Base-by-base conservation (phyloP, 2,113 vertebrate species). In the Phyllopteryx taeniolatus region DNA sequence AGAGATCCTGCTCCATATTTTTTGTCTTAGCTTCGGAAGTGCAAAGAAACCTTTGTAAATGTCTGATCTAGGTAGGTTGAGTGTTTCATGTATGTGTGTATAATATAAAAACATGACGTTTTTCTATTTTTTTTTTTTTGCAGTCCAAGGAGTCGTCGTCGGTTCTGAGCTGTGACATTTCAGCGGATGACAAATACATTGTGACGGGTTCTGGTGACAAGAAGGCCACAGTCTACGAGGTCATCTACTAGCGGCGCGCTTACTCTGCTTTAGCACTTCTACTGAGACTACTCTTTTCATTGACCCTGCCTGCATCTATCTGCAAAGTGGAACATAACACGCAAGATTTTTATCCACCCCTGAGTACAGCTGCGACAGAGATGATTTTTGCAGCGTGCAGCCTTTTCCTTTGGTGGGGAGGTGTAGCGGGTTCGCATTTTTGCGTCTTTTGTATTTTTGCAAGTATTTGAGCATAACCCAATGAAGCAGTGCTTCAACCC, bases 81-180 rank as follows among this genome's bases (percentile, higher is more conserved):
- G 11, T 27, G 22, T 27, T 8, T 56, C 9, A 17, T 27, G 7
- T 31, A 35, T 39, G 8, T 51, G 4, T 13, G 53, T 53, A 15
- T 9, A 65, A 13, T 22, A 15, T 42, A 0, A 19, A 39, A 46
- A 31, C 44, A 1, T 54, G 46, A 61, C 66, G 75, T 15, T 12
- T 56, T 12, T 27, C 0, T 60, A 0, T 33, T 71, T 77, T 0
- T 73, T 33, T 71, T 77, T 0, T 73, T 17, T 5, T 33, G 10
- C 92, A 98, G 96, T 98, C 96, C 0, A 98, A 98, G 91, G 97
- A 98, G 86, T 98, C 97, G 51, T 98, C 97, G 0, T 98, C 96
- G 0, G 96, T 98, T 88, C 90, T 98, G 87, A 98, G 96, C 83
- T 98, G 96, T 6, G 96, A 98, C 93, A 98, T 98, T 88, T 98